These are phyloP conservation scores for Oligia fasciuncula DNA, from an alignment of 2,888 invertebrate species.

Conservation along the genomic window DNA sequence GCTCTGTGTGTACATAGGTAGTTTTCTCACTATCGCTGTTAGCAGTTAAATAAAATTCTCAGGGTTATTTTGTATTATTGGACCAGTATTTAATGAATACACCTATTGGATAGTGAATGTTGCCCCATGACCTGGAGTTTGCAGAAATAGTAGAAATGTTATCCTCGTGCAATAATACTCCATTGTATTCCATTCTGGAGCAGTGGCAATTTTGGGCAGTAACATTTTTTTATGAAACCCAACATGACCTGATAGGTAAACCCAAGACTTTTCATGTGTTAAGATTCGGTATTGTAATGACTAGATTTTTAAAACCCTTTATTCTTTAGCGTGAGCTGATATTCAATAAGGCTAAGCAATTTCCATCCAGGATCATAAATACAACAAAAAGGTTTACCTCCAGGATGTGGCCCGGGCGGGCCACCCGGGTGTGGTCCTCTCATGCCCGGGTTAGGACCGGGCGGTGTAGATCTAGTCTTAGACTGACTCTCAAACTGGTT, in stretches of 20 bases:
- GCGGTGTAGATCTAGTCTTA: slow-evolving; percentile 96
- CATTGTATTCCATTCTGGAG: not conserved
- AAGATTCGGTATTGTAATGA: not conserved
- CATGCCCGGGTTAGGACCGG: slow-evolving; percentile 91
- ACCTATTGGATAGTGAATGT: not conserved
- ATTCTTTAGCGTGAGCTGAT: not conserved
- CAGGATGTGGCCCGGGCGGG: slow-evolving; percentile 91
- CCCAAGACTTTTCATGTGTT: not conserved
- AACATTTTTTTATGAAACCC: not conserved
- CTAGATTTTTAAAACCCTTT: not conserved
- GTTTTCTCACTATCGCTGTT: slow-evolving; percentile 7
- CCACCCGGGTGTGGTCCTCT: slow-evolving; percentile 91
- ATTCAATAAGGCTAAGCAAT: not conserved
- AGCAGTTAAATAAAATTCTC: slow-evolving; percentile 13
- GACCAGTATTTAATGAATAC: not conserved
- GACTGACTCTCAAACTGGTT: slow-evolving; percentile 97
- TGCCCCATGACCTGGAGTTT: not conserved
- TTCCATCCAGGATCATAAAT: not conserved
- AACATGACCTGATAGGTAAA: not conserved
- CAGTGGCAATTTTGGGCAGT: not conserved
- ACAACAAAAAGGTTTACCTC: slow-evolving; percentile 79
- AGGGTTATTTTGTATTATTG: slow-evolving; percentile 13
- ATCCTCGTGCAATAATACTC: not conserved
- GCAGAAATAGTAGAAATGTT: not conserved
- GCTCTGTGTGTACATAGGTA: not conserved